Conservation (phyloP, 2,113 vertebrate genomes). For the Heloderma charlesbogerti region DNA sequence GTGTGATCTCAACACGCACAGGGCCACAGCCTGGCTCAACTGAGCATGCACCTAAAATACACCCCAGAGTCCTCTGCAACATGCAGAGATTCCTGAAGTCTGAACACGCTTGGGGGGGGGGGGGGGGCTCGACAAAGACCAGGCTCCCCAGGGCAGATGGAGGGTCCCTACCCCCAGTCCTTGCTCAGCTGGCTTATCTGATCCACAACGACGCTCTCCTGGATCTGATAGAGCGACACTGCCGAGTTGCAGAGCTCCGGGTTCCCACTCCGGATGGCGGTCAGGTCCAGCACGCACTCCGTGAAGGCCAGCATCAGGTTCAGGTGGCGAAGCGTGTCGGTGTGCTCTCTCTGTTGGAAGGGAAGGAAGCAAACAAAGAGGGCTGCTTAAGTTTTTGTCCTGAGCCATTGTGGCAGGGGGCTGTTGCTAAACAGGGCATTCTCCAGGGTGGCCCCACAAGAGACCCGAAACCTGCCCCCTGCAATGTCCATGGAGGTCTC, state of each 20-base stretch:
- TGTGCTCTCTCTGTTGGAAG: slow-evolving; percentile 89
- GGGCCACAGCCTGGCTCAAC: no score
- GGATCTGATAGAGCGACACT: slow-evolving; percentile 89
- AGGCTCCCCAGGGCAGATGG: no score
- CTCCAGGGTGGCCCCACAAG: not conserved
- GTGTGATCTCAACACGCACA: no score
- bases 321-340: slow-evolving; percentile 93
- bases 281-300: slow-evolving; percentile 95
- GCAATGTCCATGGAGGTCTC: no score
- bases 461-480: not conserved
- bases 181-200: slow-evolving; percentile 98
- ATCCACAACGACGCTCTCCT: slow-evolving; percentile 95
- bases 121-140: no score
- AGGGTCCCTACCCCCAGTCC: slow-evolving; percentile 91
- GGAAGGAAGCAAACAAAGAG: not conserved
- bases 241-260: slow-evolving; percentile 89
- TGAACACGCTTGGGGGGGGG: no score
- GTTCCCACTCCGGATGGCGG: slow-evolving; percentile 82
- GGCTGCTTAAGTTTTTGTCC: not conserved
- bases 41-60: no score
- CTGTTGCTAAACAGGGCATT: no score
- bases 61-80: no score
- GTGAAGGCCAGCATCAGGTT: slow-evolving; percentile 94
- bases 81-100: no score
- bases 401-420: no score